Conservation (phyloP, 1,140 invertebrate species). For the Trichoplusia ni region DNA sequence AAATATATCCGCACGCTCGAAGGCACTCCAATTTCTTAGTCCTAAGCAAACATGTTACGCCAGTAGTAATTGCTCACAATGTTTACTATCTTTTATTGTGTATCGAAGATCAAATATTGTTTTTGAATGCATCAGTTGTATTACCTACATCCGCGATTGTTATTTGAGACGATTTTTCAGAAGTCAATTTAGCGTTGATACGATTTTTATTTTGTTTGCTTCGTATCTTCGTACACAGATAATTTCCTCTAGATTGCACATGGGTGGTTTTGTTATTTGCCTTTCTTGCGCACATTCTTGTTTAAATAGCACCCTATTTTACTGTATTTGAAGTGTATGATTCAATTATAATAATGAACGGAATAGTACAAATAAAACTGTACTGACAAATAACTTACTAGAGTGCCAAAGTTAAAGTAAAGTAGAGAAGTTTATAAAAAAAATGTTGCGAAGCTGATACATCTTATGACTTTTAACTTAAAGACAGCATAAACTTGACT, state of each 20-base stretch:
- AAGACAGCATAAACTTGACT: conserved; percentile 49
- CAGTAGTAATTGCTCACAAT: conserved; percentile 77
- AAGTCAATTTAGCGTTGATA: conserved; percentile 73
- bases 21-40: conserved; percentile 79
- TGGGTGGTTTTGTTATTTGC: background rate
- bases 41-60: conserved; percentile 80
- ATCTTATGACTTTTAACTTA: conserved; percentile 34
- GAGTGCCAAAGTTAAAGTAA: too few species aligned
- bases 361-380: too few species aligned
- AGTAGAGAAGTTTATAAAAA: background rate
- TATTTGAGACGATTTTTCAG: conserved; percentile 45
- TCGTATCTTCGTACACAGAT: conserved; percentile 14
- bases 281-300: too few species aligned
- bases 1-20: conserved; percentile 75
- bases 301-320: too few species aligned
- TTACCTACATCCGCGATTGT: conserved; percentile 68
- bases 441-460: conserved; percentile 6
- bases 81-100: conserved; percentile 80
- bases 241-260: conserved; percentile 20
- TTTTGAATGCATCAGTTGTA: conserved; percentile 74
- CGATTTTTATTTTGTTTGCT: conserved; percentile 60
- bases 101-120: conserved; percentile 78
- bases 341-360: too few species aligned
- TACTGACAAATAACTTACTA: too few species aligned
- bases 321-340: too few species aligned